Evolutionary conservation across 2,797 vertebrate genomes (phyloP).

Genomic region (Ammospiza maritima): DNA sequence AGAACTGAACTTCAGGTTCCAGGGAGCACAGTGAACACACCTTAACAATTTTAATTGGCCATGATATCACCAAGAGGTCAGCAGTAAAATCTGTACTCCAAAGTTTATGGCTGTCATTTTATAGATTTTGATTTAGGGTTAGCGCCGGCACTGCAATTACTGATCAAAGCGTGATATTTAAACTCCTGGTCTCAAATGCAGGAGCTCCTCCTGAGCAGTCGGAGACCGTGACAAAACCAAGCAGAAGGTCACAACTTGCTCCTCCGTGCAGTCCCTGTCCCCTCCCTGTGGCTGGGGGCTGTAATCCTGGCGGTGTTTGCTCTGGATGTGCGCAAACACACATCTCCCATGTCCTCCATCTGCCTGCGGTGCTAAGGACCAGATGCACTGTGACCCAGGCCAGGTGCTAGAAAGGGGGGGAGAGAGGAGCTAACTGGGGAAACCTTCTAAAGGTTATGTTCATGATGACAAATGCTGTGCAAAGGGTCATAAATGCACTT

Average conservation of each 20-base stretch:
- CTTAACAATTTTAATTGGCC: slow-evolving; percentile 36
- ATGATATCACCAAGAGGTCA: background rate
- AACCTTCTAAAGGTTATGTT: slow-evolving; percentile 42
- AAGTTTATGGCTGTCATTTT: slow-evolving; percentile 32
- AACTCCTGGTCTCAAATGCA: background rate
- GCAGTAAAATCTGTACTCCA: background rate
- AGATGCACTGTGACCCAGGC: background rate
- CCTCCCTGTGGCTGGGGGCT: background rate
- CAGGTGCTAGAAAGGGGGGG: background rate
- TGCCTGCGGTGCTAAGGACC: background rate
- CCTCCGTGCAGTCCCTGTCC: fast-evolving
- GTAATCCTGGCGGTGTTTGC: background rate
- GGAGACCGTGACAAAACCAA: background rate
- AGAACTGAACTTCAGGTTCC: slow-evolving; percentile 1
- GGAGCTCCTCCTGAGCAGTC: background rate
- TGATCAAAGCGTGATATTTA: slow-evolving; percentile 45
- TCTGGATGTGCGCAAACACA: background rate
- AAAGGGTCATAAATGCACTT: slow-evolving; percentile 40
- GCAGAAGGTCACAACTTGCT: slow-evolving; percentile 14
- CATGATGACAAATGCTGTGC: slow-evolving; percentile 15
- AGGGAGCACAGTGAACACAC: background rate
- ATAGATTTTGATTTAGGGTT: slow-evolving; percentile 46
- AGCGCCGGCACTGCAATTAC: background rate
- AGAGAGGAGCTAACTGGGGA: background rate
- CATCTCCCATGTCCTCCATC: background rate